Evolutionary conservation across 2,797 vertebrate species (phyloP), one percentile per base, ranked within the genome.

Genomic region (Cryptoblepharus egeriae): DNA sequence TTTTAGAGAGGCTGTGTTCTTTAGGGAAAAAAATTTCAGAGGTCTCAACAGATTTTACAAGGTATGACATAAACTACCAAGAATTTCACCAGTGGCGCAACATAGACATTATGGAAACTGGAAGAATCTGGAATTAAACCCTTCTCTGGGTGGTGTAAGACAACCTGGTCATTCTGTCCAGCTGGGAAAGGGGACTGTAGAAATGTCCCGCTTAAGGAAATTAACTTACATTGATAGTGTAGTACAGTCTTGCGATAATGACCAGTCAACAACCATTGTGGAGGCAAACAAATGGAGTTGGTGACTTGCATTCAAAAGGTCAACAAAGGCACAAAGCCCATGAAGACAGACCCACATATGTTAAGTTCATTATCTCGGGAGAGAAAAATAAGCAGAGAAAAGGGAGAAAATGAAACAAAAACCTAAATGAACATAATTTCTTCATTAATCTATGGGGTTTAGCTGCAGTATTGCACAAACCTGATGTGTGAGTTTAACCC

Each of bases 1-100:
- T 87, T 89, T 79, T 77, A 85, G 92, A 88, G 75, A 88, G 73
- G 60, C 63, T n/a, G 68, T 82, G 84, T 92, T 89, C 87, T 92
- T 90, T 79, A 85, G 86, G 74, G n/a, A n/a, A 91, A 92, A 92
- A 89, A 82, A 83, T 90, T 88, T 83, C 5, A 0, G 88, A n/a
- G 81, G 78, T 81, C 80, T 86, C 86, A 86, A 90, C 82, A 78
- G 87, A 88, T 90, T 95, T 94, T 92, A 94, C 88, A 92, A 95
- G 90, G 88, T 90, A 88, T 92, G 93, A 93, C 91, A 88, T 88
- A 92, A 91, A 86, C 64, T 0, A 76, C 85, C 90, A 94, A 88
- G 90, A 93, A 94, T 93, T 89, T 91, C 87, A 85, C 82, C 89
- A 88, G 91, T 90, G 88, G 85, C 85, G 90, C 68, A 83, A 77